Conservation (phyloP, 2,113 vertebrate species). For the Clinocottus analis region DNA sequence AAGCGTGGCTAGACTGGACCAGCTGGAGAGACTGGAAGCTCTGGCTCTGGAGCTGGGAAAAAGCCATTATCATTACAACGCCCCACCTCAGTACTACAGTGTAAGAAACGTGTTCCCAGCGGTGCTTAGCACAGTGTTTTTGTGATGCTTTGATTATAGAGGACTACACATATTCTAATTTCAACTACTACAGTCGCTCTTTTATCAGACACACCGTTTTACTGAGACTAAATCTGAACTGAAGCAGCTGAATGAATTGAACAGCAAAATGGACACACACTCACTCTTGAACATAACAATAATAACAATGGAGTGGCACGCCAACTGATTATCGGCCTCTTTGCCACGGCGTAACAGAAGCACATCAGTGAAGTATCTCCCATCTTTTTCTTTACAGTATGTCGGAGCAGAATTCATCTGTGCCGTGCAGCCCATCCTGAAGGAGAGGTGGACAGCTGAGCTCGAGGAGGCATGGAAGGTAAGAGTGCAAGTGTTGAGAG, state of each 20-base stretch:
- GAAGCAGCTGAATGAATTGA: slow-evolving; percentile 21
- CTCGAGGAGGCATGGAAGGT: slow-evolving; percentile 86
- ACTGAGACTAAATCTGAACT: slow-evolving; percentile 11
- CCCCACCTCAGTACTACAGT: slow-evolving; percentile 83
- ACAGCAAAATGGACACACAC: slow-evolving; percentile 9
- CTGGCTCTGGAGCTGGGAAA: slow-evolving; percentile 84
- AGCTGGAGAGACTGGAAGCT: slow-evolving; percentile 79
- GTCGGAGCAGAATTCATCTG: slow-evolving; percentile 85
- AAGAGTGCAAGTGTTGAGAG: slow-evolving; percentile 12
- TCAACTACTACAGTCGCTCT: not conserved
- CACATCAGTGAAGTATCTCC: slow-evolving; percentile 1
- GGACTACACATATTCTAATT: not conserved
- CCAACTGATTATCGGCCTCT: not conserved
- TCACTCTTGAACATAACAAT: not conserved
- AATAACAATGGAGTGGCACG: not conserved
- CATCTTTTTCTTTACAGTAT: slow-evolving; percentile 72
- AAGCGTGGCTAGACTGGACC: slow-evolving; percentile 84
- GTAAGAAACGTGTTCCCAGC: slow-evolving; percentile 66
- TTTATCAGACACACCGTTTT: slow-evolving; percentile 20
- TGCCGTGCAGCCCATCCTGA: slow-evolving; percentile 83
- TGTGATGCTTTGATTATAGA: slow-evolving; percentile 21
- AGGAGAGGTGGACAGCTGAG: slow-evolving; percentile 83
- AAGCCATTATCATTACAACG: slow-evolving; percentile 85
- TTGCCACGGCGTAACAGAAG: not conserved
- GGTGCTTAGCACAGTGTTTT: not conserved